These are phyloP conservation scores for Lamproptera curius DNA, from an alignment of 2,888 invertebrate genomes.

Conservation along the genomic window DNA sequence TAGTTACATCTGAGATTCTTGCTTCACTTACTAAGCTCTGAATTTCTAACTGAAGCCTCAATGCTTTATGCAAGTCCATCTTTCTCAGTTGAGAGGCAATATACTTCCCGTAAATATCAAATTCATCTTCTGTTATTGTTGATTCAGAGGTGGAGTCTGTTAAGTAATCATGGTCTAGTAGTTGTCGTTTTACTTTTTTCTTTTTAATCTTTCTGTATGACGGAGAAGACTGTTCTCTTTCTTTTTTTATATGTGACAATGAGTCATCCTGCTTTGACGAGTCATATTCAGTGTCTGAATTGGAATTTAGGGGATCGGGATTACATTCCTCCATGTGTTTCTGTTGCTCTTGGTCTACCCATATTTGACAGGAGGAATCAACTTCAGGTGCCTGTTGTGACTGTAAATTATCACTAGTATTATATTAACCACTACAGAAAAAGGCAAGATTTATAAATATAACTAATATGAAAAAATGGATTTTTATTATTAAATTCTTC, in stretches of 20 bases:
- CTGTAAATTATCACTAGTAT: slow-evolving; percentile 31
- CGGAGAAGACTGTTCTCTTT: slow-evolving; percentile 29
- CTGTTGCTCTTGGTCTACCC: slow-evolving; percentile 43
- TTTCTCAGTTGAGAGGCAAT: slow-evolving; percentile 64
- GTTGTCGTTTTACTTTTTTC: slow-evolving; percentile 44
- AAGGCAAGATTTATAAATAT: too few species aligned
- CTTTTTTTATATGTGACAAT: slow-evolving; percentile 33
- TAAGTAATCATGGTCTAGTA: slow-evolving; percentile 31
- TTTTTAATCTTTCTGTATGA: slow-evolving; percentile 43
- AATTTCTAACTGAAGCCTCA: slow-evolving; percentile 60
- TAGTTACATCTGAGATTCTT: slow-evolving; percentile 48
- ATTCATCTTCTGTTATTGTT: slow-evolving; percentile 54
- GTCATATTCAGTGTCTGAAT: slow-evolving; percentile 48
- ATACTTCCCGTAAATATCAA: slow-evolving; percentile 70
- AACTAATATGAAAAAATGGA: slow-evolving; percentile 5
- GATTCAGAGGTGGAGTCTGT: slow-evolving; percentile 36
- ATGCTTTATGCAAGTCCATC: slow-evolving; percentile 59
- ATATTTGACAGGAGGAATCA: slow-evolving; percentile 51
- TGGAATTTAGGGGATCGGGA: slow-evolving; percentile 48
- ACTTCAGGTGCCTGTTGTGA: slow-evolving; percentile 44
- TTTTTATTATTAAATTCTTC: slow-evolving; percentile 11
- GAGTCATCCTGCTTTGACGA: slow-evolving; percentile 32
- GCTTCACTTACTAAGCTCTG: slow-evolving; percentile 64
- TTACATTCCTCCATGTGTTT: slow-evolving; percentile 39
- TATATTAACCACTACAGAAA: too few species aligned